These are phyloP conservation scores for Lissonota sp. DNA, from an alignment of 2,888 invertebrate genomes.

Conservation along the genomic window DNA sequence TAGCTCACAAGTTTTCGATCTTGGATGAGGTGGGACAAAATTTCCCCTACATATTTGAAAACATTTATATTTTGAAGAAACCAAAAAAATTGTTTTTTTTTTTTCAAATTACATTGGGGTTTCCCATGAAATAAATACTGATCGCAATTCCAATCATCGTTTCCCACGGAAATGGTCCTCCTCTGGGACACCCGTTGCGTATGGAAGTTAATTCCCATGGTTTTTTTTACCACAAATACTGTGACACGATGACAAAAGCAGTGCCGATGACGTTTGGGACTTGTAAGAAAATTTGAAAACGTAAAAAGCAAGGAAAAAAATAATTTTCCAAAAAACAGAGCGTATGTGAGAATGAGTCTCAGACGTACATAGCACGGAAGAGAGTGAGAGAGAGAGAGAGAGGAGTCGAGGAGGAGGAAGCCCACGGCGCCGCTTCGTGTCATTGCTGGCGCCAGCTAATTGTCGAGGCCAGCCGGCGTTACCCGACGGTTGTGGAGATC, in stretches of 20 bases:
- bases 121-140: too few relatives aligned
- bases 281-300: background rate
- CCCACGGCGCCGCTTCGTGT: constrained; percentile 80
- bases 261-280: background rate
- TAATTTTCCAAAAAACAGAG: background rate
- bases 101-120: background rate
- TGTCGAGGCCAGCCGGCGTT: constrained; percentile 82
- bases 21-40: too few relatives aligned
- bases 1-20: too few relatives aligned
- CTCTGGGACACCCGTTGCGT: too few relatives aligned
- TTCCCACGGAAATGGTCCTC: too few relatives aligned
- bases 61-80: too few relatives aligned
- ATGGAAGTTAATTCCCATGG: too few relatives aligned
- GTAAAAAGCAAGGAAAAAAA: constrained; percentile 3
- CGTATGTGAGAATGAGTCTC: constrained; percentile 23
- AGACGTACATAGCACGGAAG: background rate
- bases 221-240: background rate
- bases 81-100: background rate
- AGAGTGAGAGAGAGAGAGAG: constrained; percentile 56
- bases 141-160: too few relatives aligned
- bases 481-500: constrained; percentile 70
- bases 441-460: constrained; percentile 83
- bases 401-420: constrained; percentile 64
- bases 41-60: too few relatives aligned
- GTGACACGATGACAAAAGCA: background rate